Evolutionary conservation across 2,113 vertebrate species (phyloP).

Genomic region (Progne subis): DNA sequence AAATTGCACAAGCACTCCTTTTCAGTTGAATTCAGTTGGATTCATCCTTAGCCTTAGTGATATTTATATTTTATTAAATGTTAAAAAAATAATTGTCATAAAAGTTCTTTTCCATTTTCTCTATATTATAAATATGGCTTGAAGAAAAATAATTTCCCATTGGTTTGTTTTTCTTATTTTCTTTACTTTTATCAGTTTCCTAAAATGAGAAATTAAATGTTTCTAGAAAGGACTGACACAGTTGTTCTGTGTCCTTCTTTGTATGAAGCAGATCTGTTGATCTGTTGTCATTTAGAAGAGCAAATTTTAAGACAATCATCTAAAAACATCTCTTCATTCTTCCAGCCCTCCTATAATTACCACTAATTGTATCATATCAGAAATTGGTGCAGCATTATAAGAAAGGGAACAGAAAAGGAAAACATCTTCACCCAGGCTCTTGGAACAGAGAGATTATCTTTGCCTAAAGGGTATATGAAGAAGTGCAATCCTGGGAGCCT

Average conservation of each 20-base stretch:
- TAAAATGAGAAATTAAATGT: not conserved
- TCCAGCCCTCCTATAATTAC: conserved; percentile 1
- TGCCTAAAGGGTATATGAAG: not conserved
- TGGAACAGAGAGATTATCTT: not conserved
- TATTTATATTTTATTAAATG: not conserved
- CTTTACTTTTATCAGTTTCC: not conserved
- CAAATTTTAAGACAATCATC: not conserved
- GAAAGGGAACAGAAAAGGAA: not conserved
- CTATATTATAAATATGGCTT: not conserved
- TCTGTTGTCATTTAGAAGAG: not conserved
- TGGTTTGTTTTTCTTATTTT: not conserved
- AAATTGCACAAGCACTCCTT: not conserved
- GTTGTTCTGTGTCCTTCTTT: not conserved
- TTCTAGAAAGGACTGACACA: not conserved
- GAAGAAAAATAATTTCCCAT: not conserved
- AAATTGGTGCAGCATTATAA: not conserved
- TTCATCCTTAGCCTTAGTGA: not conserved
- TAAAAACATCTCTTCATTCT: not conserved
- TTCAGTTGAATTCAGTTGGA: not conserved
- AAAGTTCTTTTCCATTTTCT: not conserved
- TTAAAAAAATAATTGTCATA: not conserved
- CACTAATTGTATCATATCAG: conserved; percentile 24
- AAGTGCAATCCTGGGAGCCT: not conserved
- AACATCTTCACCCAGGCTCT: not conserved
- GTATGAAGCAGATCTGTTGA: not conserved